Conservation (phyloP, 2,888 invertebrate species). For the Stenoptilia bipunctidactyla region DNA sequence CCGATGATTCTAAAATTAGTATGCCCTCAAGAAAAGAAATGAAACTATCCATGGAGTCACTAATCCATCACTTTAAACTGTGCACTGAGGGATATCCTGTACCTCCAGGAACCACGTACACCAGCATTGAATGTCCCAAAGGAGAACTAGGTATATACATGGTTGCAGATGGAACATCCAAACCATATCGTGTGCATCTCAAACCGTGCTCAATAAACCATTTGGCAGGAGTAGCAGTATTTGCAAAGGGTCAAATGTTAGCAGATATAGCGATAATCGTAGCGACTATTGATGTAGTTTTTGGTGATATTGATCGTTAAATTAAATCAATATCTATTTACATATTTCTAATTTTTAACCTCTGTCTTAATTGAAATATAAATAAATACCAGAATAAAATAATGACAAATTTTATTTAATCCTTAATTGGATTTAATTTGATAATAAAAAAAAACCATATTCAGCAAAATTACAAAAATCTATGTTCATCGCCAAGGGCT, state of each 20-base stretch:
- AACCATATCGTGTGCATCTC: slow-evolving; percentile 77
- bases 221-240: slow-evolving; percentile 73
- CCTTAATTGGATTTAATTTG: too few species aligned
- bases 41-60: slow-evolving; percentile 89
- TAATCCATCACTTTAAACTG: slow-evolving; percentile 92
- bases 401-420: too few species aligned
- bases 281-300: slow-evolving; percentile 75
- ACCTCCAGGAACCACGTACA: slow-evolving; percentile 87
- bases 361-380: too few species aligned
- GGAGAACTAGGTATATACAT: slow-evolving; percentile 90
- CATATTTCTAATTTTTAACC: too few species aligned
- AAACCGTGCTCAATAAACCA: slow-evolving; percentile 72
- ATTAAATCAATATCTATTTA: too few species aligned
- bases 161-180: slow-evolving; percentile 85
- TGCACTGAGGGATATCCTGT: slow-evolving; percentile 86
- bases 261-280: slow-evolving; percentile 86
- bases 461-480: too few species aligned
- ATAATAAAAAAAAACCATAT: too few species aligned
- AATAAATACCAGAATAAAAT: too few species aligned
- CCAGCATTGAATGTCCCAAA: slow-evolving; percentile 86
- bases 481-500: too few species aligned
- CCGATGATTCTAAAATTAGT: slow-evolving; percentile 84
- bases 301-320: slow-evolving; percentile 74
- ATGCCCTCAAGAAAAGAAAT: slow-evolving; percentile 83
- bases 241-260: slow-evolving; percentile 70